Evolutionary conservation across 2,113 vertebrate genomes (phyloP), one percentile per base, ranked within the genome.

Genomic region (Nerophis ophidion): DNA sequence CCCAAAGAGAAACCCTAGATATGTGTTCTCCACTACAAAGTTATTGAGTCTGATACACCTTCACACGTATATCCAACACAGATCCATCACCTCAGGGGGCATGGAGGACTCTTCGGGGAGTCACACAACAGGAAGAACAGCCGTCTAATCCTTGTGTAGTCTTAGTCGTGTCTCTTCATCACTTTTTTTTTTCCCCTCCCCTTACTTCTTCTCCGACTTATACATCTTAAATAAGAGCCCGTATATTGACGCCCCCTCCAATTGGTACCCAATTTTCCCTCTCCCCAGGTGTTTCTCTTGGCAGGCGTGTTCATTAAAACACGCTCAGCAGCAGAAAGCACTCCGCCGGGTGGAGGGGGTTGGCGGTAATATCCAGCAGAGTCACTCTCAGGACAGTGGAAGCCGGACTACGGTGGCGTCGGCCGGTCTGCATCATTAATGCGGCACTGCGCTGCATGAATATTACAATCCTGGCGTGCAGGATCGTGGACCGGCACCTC

Each of bases 281-380:
- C 72, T 77, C 81, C 74, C 75, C 76, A 70, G 74, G 83, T 80
- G 70, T 82, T 74, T 64, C 59, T 75, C 72, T 68, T 65, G 40
- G 68, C 69, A 56, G 63, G 71, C 62, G 68, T 74, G 73, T 80
- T 85, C 78, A 85, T 84, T 85, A 85, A 83, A 85, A 81, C 60
- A 61, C 58, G 68, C 70, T 73, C 66, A 71, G 78, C 71, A 66
- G 78, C 73, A 40, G 76, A 66, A 62, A 81, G 54, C 63, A 68
- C 80, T 76, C 80, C 65, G 65, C 58, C 36, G 76, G 76, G 79
- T 74, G 65, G 63, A 2, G 15, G 34, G 0, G 61, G 42, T 71
- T 36, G 47, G 50, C 72, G 64, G 74, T 75, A 79, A 81, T 76
- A 82, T 77, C 53, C 77, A 64, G 56, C 60, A 35, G 56, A 47